Evolutionary conservation across 35 echinoderm and acorn worm genomes (phyloP).

Genomic region (Ophioderma brevispina): DNA sequence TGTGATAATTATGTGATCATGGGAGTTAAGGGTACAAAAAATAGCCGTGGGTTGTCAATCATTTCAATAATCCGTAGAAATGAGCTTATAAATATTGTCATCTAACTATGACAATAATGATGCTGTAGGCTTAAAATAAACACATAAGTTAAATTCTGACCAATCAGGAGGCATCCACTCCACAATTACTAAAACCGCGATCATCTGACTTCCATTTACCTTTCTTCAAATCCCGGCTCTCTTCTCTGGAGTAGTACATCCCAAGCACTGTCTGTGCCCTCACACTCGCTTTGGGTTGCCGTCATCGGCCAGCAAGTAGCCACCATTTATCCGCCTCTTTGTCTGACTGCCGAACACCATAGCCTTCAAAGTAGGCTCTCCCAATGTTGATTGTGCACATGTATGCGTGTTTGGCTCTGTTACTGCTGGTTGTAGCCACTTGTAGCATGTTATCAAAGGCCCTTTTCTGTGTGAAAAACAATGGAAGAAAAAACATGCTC

Average conservation of each 20-base stretch:
- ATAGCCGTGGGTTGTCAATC: too few relatives aligned
- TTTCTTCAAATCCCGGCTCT: slow-evolving; percentile 80
- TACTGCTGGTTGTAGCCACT: slow-evolving; percentile 54
- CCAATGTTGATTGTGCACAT: slow-evolving; percentile 92
- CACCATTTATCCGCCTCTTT: slow-evolving; percentile 90
- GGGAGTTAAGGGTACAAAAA: too few relatives aligned
- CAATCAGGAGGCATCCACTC: too few relatives aligned
- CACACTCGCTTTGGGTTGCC: slow-evolving; percentile 91
- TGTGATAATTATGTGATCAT: too few relatives aligned
- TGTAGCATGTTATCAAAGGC: slow-evolving; percentile 82
- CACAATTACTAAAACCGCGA: too few relatives aligned
- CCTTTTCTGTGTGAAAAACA: slow-evolving; percentile 53
- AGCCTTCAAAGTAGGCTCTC: slow-evolving; percentile 93
- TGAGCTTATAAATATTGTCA: too few relatives aligned
- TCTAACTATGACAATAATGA: too few relatives aligned
- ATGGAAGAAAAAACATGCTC: too few relatives aligned
- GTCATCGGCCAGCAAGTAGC: slow-evolving; percentile 96
- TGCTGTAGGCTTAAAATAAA: too few relatives aligned
- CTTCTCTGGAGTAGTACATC: slow-evolving; percentile 93
- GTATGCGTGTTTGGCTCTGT: slow-evolving; percentile 67
- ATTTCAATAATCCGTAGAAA: too few relatives aligned
- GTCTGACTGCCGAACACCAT: slow-evolving; percentile 89
- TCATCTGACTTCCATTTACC: too few relatives aligned
- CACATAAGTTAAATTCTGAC: too few relatives aligned
- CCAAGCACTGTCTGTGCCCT: slow-evolving; percentile 95